Conservation (phyloP, 2,797 vertebrate genomes). For the Anguilla megastoma region DNA sequence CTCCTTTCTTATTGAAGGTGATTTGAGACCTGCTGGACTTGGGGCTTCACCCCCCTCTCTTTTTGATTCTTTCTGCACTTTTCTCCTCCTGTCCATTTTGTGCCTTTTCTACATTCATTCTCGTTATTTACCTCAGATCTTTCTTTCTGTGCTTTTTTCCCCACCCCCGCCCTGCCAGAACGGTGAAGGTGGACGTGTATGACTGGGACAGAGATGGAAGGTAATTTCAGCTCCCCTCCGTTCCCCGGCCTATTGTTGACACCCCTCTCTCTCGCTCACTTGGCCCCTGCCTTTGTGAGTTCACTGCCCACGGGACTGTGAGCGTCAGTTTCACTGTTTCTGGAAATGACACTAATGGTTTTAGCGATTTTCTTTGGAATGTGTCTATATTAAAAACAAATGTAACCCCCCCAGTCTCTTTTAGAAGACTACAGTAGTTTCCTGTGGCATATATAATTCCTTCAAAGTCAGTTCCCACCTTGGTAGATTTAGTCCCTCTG, state of each 20-base stretch:
- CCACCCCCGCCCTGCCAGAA: constrained; percentile 65
- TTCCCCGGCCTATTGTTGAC: background rate
- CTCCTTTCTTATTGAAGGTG: background rate
- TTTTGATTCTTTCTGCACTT: background rate
- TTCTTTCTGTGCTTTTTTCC: constrained; percentile 13
- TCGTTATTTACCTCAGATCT: constrained; percentile 9
- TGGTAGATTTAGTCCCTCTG: background rate
- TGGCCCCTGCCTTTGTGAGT: background rate
- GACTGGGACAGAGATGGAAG: constrained; percentile 84
- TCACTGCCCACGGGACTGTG: no score
- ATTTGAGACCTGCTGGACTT: background rate
- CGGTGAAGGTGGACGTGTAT: constrained; percentile 87
- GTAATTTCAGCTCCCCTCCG: constrained; percentile 37
- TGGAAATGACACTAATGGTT: background rate
- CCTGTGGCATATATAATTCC: background rate
- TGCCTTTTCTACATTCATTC: constrained; percentile 16
- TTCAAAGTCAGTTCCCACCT: background rate
- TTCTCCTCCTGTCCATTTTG: constrained; percentile 24
- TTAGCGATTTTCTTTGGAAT: background rate
- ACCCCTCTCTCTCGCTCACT: background rate
- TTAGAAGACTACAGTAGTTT: background rate
- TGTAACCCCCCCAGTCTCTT: background rate
- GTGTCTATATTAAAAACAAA: background rate
- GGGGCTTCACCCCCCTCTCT: background rate
- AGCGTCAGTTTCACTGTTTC: background rate